Percentiles rank a stretch among this genome's conserved stretches.
Conservation (phyloP, 2,797 vertebrate genomes). For the Halcyon badia region DNA sequence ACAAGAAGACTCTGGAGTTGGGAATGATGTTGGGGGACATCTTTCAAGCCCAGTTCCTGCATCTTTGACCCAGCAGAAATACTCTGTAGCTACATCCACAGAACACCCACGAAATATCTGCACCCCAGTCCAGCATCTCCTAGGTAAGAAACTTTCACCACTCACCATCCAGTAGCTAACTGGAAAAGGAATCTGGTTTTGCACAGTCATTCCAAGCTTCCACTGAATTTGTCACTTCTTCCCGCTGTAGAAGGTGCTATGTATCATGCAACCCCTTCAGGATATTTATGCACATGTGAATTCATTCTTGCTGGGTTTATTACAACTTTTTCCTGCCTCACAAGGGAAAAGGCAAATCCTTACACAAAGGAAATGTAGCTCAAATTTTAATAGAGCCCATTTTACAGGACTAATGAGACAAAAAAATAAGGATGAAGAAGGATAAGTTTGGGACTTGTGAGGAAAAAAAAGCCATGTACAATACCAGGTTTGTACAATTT, state of each 20-base stretch:
- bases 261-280: not conserved
- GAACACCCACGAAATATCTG: rapidly evolving
- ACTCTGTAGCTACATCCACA: not conserved
- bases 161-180: rapidly evolving
- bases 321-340: not conserved
- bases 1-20: not conserved
- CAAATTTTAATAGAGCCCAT: not conserved
- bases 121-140: not conserved
- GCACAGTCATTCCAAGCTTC: not conserved
- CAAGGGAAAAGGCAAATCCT: not conserved
- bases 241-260: not conserved
- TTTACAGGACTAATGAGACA: not conserved
- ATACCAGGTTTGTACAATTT: not conserved
- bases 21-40: not conserved
- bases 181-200: not conserved
- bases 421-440: not conserved
- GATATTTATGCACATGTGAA: not conserved
- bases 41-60: not conserved
- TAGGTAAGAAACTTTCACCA: not conserved
- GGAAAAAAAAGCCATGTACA: not conserved
- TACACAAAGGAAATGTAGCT: not conserved
- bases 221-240: not conserved
- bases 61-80: not conserved
- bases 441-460: not conserved
- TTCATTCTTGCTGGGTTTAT: not conserved